Conservation (phyloP, 2,797 vertebrate species). For the Tinamus major region DNA sequence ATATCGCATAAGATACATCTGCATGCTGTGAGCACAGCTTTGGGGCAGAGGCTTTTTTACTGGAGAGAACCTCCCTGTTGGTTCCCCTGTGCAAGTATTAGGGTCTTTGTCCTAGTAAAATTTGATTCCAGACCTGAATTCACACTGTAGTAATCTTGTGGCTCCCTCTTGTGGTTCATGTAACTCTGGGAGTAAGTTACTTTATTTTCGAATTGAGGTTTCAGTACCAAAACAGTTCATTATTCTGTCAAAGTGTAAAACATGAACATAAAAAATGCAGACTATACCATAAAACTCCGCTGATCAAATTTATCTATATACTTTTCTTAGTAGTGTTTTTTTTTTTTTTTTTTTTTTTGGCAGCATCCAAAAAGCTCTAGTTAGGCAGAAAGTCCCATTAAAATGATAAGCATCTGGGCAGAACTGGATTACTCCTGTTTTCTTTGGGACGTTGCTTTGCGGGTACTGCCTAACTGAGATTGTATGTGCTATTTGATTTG, state of each 20-base stretch:
- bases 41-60: neutral
- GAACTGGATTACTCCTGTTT: neutral
- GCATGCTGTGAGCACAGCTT: neutral
- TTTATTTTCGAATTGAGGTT: neutral
- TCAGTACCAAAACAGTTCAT: neutral
- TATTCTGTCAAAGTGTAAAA: neutral
- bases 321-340: neutral
- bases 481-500: neutral
- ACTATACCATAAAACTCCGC: neutral
- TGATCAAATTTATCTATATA: neutral
- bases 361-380: neutral
- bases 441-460: neutral
- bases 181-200: neutral
- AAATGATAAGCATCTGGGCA: neutral
- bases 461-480: neutral
- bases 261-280: neutral
- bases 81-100: accelerated
- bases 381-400: neutral
- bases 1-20: neutral
- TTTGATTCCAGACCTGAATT: neutral
- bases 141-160: neutral
- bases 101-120: neutral
- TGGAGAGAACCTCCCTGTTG: neutral
- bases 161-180: conserved; percentile 63
- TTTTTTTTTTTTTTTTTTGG: neutral